Percentiles rank a stretch among this genome's conserved stretches.
Conservation (phyloP, 2,888 invertebrate species). For the Agonopterix heracliana region DNA sequence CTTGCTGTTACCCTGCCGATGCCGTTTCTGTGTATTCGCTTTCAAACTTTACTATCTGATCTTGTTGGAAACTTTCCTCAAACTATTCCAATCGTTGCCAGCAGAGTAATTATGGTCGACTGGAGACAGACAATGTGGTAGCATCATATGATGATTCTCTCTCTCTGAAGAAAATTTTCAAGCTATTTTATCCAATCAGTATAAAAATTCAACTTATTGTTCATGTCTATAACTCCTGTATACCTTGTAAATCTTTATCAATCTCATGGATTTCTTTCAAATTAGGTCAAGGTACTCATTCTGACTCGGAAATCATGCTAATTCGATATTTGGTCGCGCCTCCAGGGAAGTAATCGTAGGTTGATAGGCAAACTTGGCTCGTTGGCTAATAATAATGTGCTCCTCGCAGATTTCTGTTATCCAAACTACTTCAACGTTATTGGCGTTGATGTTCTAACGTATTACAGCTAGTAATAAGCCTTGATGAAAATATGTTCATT, state of each 20-base stretch:
- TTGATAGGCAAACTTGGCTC: constrained; percentile 9
- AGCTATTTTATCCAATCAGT: too few relatives aligned
- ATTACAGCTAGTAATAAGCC: too few relatives aligned
- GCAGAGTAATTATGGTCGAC: neutral
- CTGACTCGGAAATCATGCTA: constrained; percentile 13
- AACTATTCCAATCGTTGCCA: constrained; percentile 7
- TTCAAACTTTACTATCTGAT: constrained; percentile 17
- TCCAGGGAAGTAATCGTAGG: constrained; percentile 1
- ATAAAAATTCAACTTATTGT: too few relatives aligned
- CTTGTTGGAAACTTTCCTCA: neutral
- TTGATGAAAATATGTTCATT: too few relatives aligned
- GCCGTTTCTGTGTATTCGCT: constrained; percentile 44
- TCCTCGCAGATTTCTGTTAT: neutral
- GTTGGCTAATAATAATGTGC: constrained; percentile 1
- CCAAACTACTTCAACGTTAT: too few relatives aligned
- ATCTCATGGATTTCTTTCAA: constrained; percentile 3
- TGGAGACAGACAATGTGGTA: too few relatives aligned
- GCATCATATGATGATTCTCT: too few relatives aligned
- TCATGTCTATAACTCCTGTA: too few relatives aligned
- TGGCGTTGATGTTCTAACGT: too few relatives aligned
- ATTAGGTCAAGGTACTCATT: constrained; percentile 21
- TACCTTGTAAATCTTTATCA: too few relatives aligned
- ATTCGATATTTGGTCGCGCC: constrained; percentile 8
- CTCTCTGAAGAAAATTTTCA: too few relatives aligned
- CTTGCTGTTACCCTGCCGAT: constrained; percentile 46